Conservation (phyloP, 2,888 invertebrate species). For the Hypercompe scribonia region DNA sequence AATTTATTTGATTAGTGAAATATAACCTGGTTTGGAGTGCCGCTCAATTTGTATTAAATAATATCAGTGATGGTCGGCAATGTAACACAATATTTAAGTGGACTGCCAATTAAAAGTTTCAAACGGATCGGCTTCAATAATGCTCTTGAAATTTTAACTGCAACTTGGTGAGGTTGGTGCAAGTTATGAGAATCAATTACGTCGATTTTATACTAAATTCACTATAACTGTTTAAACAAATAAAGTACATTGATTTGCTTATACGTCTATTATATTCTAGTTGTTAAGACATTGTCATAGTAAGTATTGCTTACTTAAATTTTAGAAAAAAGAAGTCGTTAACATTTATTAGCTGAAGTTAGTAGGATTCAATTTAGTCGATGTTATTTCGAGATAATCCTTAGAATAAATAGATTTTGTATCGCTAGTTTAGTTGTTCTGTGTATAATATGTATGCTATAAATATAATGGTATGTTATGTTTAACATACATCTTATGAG, state of each 20-base stretch:
- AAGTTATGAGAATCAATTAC: conserved; percentile 41
- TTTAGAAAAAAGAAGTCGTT: too few relatives aligned
- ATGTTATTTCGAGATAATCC: too few relatives aligned
- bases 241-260: neutral
- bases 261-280: neutral
- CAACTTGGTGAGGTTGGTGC: conserved; percentile 54
- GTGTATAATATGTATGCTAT: too few relatives aligned
- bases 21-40: conserved; percentile 31
- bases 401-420: too few relatives aligned
- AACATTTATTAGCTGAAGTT: too few relatives aligned
- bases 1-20: conserved; percentile 30
- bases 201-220: conserved; percentile 16
- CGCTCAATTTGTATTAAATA: conserved; percentile 60
- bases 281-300: neutral
- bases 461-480: too few relatives aligned
- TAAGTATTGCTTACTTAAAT: neutral
- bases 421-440: too few relatives aligned
- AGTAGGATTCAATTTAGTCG: too few relatives aligned
- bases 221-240: neutral
- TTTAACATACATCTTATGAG: too few relatives aligned
- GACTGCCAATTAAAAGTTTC: conserved; percentile 83
- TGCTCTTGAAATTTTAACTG: conserved; percentile 75
- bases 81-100: conserved; percentile 71
- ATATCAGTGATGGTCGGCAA: conserved; percentile 66
- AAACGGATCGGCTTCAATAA: conserved; percentile 65